Conservation (phyloP, 2,797 vertebrate genomes). For the Coregonus ussuriensis region DNA sequence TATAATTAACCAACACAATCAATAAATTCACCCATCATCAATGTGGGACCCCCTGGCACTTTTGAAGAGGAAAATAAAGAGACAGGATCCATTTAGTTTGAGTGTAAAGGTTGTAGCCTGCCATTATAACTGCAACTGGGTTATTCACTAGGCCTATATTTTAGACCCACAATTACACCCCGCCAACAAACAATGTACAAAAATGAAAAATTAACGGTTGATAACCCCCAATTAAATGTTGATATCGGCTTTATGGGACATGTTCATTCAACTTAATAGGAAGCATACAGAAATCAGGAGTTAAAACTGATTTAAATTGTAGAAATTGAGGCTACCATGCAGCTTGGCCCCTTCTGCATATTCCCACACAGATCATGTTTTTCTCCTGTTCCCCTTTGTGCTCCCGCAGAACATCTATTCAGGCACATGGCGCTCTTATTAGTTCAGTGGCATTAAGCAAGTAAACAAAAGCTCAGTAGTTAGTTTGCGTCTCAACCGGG, state of each 20-base stretch:
- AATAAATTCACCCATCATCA: not conserved
- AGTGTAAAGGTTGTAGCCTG: no score
- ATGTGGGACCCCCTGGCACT: not conserved
- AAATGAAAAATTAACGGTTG: no score
- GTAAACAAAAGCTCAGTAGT: conserved; percentile 52
- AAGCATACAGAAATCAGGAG: not conserved
- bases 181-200: no score
- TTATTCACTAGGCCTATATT: no score
- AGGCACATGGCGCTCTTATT: conserved; percentile 53
- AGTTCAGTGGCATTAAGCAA: conserved; percentile 60
- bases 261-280: not conserved
- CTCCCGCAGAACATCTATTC: conserved; percentile 27
- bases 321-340: not conserved
- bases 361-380: conserved; percentile 8
- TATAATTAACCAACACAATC: no score
- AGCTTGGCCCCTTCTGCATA: not conserved
- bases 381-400: conserved; percentile 17
- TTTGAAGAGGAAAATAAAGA: no score
- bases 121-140: no score
- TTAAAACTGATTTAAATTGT: not conserved
- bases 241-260: no score
- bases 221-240: no score
- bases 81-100: no score
- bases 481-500: conserved; percentile 47
- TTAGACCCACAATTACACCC: no score